phyloP scores from a whole-genome alignment of 2,797 vertebrate species.

The Squalus acanthias region DNA sequence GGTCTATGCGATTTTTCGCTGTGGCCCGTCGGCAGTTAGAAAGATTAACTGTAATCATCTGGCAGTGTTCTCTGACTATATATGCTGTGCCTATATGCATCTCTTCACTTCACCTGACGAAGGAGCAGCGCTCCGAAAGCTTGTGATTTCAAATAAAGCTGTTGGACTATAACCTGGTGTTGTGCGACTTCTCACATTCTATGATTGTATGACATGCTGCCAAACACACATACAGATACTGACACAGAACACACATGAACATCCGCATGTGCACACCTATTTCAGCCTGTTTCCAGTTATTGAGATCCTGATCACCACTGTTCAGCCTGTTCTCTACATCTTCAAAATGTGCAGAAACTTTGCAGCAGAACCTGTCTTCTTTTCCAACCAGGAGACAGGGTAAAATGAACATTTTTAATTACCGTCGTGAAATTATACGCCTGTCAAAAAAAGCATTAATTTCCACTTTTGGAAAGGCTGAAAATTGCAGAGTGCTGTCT shows the following conservation, averaged over 20 bases:
- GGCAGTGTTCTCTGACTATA: too few relatives aligned
- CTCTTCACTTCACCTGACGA: too few relatives aligned
- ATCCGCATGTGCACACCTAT: neutral
- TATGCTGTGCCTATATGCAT: too few relatives aligned
- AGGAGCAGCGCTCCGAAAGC: too few relatives aligned
- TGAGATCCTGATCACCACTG: too few relatives aligned
- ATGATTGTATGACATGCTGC: neutral
- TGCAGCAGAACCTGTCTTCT: neutral
- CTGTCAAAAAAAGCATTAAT: slow-evolving; percentile 28
- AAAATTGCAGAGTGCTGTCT: slow-evolving; percentile 8
- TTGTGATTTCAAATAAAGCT: too few relatives aligned
- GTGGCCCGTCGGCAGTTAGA: too few relatives aligned
- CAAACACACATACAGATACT: neutral
- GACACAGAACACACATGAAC: neutral
- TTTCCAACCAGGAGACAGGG: neutral
- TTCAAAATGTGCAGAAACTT: neutral
- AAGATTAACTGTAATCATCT: too few relatives aligned
- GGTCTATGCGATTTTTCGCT: too few relatives aligned
- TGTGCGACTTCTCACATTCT: neutral
- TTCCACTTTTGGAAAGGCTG: neutral
- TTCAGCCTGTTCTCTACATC: neutral
- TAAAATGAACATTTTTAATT: slow-evolving; percentile 24
- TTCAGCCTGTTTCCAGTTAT: neutral
- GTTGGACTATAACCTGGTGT: too few relatives aligned
- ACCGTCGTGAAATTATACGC: neutral